phyloP scores from a whole-genome alignment of 2,113 vertebrate species.

The Nestor notabilis region DNA sequence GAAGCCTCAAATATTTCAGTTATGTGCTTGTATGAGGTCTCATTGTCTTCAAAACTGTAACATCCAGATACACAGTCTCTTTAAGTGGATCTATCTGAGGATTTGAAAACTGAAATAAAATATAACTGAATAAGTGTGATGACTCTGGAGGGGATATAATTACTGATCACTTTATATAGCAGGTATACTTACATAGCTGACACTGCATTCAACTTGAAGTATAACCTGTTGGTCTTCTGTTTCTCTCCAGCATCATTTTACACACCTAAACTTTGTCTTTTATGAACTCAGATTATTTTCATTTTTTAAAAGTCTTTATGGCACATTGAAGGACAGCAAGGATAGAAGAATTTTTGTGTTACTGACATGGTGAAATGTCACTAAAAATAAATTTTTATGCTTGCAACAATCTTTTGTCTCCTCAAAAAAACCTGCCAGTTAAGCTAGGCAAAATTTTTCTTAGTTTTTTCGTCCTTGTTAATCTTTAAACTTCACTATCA shows the following conservation, averaged over 20 bases:
- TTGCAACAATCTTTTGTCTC: not conserved
- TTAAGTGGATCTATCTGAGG: not conserved
- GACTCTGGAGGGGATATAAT: not conserved
- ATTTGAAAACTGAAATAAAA: not conserved
- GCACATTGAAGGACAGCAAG: not conserved
- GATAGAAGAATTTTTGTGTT: not conserved
- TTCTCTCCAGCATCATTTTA: not conserved
- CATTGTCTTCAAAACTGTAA: not conserved
- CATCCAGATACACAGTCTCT: not conserved
- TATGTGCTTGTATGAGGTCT: not conserved
- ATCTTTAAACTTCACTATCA: not conserved
- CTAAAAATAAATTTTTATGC: not conserved
- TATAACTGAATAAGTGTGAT: not conserved
- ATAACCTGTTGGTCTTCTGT: not conserved
- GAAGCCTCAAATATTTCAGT: not conserved
- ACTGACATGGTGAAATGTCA: not conserved
- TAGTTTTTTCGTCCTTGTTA: not conserved
- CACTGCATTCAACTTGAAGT: not conserved
- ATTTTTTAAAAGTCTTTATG: not conserved
- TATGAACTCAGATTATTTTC: not conserved
- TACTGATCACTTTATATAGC: not conserved
- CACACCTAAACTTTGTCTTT: not conserved
- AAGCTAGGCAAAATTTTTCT: not conserved
- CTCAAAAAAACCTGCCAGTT: not conserved
- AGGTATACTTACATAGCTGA: rapidly evolving